Base-by-base conservation (phyloP, 2,113 vertebrate genomes). In the Microcebus griseorufus region DNA sequence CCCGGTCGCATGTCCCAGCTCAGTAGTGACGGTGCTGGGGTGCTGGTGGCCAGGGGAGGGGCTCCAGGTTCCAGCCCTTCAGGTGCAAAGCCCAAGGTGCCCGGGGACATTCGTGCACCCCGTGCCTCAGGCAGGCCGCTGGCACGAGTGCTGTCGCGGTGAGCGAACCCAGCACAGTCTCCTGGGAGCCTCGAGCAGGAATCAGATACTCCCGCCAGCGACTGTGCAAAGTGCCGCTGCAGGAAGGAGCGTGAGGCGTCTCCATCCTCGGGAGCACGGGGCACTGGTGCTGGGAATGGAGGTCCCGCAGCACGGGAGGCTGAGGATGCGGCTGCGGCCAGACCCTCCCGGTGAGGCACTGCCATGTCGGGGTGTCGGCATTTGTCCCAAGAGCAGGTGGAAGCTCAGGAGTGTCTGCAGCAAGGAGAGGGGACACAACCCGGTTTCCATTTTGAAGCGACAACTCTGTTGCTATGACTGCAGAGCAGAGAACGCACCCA, bases 181-280 rank as follows among this genome's bases (percentile, higher is more conserved):
- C 8, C 45, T 3, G 2, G 48, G 22, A 20, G 42, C 60, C 4
- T 9, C 7, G 25, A 42, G 80, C 42, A 5, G 2, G 29, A 42
- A 62, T 4, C 78, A 42, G 65, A 53, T 16, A 16, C 6, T 39
- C 2, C 34, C 27, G 6, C 39, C 60, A 9, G 4, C 27, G 16
- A 65, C 17, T 3, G 27, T 0, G n/a, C 32, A 2, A 29, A 17
- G 18, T 34, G 12, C 16, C 22, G 1, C 0, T 8, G 32, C 27
- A 48, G 62, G n/a, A n/a, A 96, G 60, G 75, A 5, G 5, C 42
- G 9, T 0, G 27, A 18, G 9, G 22, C 12, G 1, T 16, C 81
- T 72, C 6, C 0, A 23, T 8, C 75, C 67, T 27, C 3, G 64
- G 67, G 42, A 91, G 5, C 37, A 13, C 6, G 9, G 4, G 2